These are phyloP conservation scores for Parapristionchus giblindavisi DNA, from an alignment of 2,888 invertebrate species.

Conservation along the genomic window DNA sequence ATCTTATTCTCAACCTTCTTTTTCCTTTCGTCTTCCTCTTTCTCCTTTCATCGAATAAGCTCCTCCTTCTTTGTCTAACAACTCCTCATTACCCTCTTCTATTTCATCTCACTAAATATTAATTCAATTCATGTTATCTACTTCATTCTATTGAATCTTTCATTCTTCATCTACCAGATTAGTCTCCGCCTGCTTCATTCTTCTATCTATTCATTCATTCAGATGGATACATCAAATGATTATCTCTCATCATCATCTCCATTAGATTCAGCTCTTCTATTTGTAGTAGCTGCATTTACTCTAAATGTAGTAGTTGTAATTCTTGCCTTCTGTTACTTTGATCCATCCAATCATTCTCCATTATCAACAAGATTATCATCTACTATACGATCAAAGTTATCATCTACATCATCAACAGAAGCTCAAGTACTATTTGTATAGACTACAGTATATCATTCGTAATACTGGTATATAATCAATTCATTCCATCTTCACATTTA, in stretches of 20 bases:
- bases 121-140: neutral
- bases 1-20: no score
- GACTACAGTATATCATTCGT: neutral
- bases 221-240: constrained; percentile 16
- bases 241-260: constrained; percentile 47
- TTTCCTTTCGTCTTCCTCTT: neutral
- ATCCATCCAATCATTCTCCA: constrained; percentile 44
- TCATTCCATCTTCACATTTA: neutral
- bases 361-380: constrained; percentile 5
- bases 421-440: constrained; percentile 35
- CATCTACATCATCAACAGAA: neutral
- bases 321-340: constrained; percentile 60
- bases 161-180: neutral
- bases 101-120: constrained; percentile 3
- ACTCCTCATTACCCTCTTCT: constrained; percentile 3
- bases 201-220: neutral
- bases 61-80: neutral
- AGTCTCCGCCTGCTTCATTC: neutral
- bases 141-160: neutral
- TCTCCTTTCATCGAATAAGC: no score
- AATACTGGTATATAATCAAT: neutral
- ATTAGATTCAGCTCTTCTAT: constrained; percentile 56
- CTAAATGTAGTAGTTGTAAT: constrained; percentile 55
- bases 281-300: constrained; percentile 57
- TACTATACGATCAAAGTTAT: neutral